Evolutionary conservation across 1,140 invertebrate genomes (phyloP).

Genomic region (Galendromus occidentalis): DNA sequence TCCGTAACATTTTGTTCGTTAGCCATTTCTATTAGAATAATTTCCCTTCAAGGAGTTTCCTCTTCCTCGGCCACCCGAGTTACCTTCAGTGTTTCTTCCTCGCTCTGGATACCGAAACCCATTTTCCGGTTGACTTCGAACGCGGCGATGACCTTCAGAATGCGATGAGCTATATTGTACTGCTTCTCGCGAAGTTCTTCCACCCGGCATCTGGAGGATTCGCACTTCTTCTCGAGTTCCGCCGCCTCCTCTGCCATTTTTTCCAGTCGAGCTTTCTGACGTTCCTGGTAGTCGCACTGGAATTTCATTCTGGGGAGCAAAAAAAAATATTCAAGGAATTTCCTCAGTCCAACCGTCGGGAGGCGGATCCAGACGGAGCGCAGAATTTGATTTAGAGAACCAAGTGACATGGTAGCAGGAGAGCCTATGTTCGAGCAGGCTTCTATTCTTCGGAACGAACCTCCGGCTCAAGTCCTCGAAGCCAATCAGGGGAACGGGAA

Average conservation of each 20-base stretch:
- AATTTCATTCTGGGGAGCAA: not conserved
- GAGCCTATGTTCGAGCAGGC: too few species aligned
- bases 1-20: too few species aligned
- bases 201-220: constrained; percentile 45
- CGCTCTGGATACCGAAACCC: constrained; percentile 58
- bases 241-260: constrained; percentile 49
- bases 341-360: constrained; percentile 13
- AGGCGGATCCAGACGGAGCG: too few species aligned
- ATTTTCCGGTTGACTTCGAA: constrained; percentile 67
- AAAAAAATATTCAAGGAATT: constrained; percentile 12
- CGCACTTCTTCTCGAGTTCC: constrained; percentile 47
- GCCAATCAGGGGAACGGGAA: constrained; percentile 78
- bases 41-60: too few species aligned
- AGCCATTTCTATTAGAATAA: too few species aligned
- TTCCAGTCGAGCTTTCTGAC: constrained; percentile 18
- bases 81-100: constrained; percentile 61
- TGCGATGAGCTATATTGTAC: constrained; percentile 49
- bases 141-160: constrained; percentile 58
- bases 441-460: too few species aligned
- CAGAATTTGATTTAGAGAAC: too few species aligned
- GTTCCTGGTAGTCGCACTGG: not conserved
- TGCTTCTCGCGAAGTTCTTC: constrained; percentile 51
- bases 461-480: constrained; percentile 63
- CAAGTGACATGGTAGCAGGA: too few species aligned
- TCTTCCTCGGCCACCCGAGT: not conserved